A percentile compares a stretch with the other conserved stretches of the same genome.
These are phyloP conservation scores for Syrista parreyssii DNA, from an alignment of 2,888 invertebrate genomes.

Conservation along the genomic window DNA sequence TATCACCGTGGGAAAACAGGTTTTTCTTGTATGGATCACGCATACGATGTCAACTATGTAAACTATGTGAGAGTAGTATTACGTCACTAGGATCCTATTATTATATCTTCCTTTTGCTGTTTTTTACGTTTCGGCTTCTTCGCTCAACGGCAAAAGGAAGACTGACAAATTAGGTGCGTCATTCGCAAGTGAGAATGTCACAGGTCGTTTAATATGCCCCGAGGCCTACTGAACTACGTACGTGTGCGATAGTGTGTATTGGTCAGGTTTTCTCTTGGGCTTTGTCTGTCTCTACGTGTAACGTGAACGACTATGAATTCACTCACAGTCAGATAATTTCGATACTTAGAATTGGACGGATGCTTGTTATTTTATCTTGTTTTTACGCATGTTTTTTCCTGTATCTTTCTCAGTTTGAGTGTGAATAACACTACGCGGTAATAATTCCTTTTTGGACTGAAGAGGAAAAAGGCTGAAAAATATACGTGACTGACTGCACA, in stretches of 20 bases:
- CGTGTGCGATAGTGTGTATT: background rate
- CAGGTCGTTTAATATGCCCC: background rate
- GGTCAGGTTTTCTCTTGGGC: background rate
- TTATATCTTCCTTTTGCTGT: background rate
- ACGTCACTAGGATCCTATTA: background rate
- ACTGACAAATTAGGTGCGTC: conserved; percentile 3
- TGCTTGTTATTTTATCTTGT: background rate
- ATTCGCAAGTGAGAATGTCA: background rate
- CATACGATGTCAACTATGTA: background rate
- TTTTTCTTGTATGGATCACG: background rate
- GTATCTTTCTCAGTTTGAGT: background rate
- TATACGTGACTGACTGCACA: background rate
- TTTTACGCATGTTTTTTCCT: background rate
- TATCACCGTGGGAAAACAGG: background rate
- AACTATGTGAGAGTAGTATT: background rate
- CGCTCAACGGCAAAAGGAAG: background rate
- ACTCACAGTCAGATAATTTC: background rate
- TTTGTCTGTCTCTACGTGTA: background rate
- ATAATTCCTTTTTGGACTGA: too few species aligned
- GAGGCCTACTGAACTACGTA: background rate
- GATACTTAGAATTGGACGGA: background rate
- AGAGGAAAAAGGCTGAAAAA: too few species aligned
- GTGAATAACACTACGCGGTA: background rate
- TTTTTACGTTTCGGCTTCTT: background rate
- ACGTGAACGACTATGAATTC: background rate